A percentile compares a stretch with the other conserved stretches of the same genome.
These are phyloP conservation scores for Caranx ignobilis DNA, from an alignment of 2,113 vertebrate species.

Conservation along the genomic window DNA sequence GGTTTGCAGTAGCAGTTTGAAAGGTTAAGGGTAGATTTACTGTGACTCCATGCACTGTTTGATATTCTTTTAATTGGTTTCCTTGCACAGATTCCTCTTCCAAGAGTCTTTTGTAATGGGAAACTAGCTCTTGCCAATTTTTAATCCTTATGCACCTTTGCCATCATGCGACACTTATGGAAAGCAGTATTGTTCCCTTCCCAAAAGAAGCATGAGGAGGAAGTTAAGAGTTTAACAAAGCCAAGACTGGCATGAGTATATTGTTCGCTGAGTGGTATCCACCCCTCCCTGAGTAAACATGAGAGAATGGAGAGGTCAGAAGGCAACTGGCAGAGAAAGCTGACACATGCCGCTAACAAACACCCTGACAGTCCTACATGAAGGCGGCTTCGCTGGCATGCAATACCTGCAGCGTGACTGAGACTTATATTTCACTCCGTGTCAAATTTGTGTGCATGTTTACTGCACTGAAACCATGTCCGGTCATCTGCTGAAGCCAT, in stretches of 20 bases:
- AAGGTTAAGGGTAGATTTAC: background rate
- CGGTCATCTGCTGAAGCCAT: constrained; percentile 8
- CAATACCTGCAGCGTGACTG: constrained; percentile 14
- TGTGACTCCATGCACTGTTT: background rate
- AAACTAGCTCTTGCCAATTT: constrained; percentile 72
- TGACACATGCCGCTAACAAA: constrained; percentile 59
- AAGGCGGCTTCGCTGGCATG: constrained; percentile 19
- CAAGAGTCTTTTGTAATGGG: constrained; percentile 36
- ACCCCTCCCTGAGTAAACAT: constrained; percentile 72
- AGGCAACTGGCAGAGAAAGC: constrained; percentile 64
- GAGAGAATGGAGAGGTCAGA: constrained; percentile 67
- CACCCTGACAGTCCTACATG: constrained; percentile 24
- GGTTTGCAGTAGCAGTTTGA: background rate
- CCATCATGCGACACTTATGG: constrained; percentile 80
- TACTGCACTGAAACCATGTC: constrained; percentile 4
- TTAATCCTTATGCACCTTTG: constrained; percentile 85
- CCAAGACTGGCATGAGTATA: constrained; percentile 67
- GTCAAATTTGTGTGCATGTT: background rate
- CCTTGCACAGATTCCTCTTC: constrained; percentile 4
- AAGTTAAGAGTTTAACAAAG: constrained; percentile 68
- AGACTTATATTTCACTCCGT: constrained; percentile 3
- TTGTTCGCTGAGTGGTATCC: constrained; percentile 69
- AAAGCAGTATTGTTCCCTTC: constrained; percentile 87
- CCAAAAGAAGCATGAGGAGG: constrained; percentile 64
- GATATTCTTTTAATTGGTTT: constrained; percentile 18